These are phyloP conservation scores for Drosophila stalkeri DNA, from an alignment of 2,888 invertebrate genomes.

Conservation along the genomic window DNA sequence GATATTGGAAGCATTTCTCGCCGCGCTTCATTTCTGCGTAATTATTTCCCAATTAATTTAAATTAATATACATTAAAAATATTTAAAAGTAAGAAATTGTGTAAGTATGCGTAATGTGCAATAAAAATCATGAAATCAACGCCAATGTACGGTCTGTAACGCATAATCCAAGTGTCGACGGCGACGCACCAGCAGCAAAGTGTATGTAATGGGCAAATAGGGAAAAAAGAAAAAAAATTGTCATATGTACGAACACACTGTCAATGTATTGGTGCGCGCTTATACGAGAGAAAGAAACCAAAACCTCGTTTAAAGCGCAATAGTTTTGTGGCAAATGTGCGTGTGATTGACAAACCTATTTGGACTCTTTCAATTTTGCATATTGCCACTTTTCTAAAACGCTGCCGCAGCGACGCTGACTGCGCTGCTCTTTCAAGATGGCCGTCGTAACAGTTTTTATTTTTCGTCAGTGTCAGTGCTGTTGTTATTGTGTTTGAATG, in stretches of 20 bases:
- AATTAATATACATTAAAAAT: slow-evolving; percentile 37
- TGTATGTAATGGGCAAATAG: slow-evolving; percentile 62
- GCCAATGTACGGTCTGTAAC: slow-evolving; percentile 25
- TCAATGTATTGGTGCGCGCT: slow-evolving; percentile 60
- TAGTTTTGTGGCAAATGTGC: slow-evolving; percentile 43
- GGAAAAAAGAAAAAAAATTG: slow-evolving; percentile 64
- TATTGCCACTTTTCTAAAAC: slow-evolving; percentile 47
- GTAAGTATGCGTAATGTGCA: slow-evolving; percentile 62
- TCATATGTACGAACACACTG: slow-evolving; percentile 56
- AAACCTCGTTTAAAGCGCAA: slow-evolving; percentile 35
- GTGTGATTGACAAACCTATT: slow-evolving; percentile 48
- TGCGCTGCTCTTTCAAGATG: slow-evolving; percentile 82
- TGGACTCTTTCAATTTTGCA: slow-evolving; percentile 62
- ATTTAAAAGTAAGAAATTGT: slow-evolving; percentile 44
- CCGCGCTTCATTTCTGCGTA: slow-evolving; percentile 70
- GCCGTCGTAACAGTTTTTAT: slow-evolving; percentile 84
- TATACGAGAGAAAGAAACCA: slow-evolving; percentile 45
- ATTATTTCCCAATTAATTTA: slow-evolving; percentile 63
- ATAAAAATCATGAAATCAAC: slow-evolving; percentile 22
- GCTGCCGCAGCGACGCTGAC: slow-evolving; percentile 43
- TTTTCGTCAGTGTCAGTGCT: slow-evolving; percentile 69
- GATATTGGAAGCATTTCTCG: slow-evolving; percentile 58
- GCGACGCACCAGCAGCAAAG: slow-evolving; percentile 52
- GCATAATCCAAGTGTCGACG: slow-evolving; percentile 43
- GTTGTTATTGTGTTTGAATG: slow-evolving; percentile 66